These are phyloP conservation scores for Campylomormyrus tamandua DNA, from an alignment of 2,113 vertebrate species.

Conservation along the genomic window DNA sequence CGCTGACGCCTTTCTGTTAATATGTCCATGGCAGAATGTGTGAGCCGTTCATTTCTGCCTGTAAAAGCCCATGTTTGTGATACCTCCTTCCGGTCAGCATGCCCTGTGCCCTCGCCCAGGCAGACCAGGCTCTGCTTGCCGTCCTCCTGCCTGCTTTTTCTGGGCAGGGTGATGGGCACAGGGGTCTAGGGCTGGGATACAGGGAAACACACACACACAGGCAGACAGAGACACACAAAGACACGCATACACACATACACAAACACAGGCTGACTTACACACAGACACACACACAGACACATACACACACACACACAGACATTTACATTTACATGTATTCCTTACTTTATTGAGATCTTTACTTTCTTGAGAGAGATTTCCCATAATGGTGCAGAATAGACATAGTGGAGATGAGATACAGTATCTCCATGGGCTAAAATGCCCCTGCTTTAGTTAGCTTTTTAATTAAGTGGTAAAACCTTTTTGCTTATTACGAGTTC, in stretches of 20 bases:
- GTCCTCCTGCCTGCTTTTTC: neutral
- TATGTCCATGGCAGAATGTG: neutral
- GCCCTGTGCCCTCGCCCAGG: neutral
- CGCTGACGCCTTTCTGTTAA: neutral
- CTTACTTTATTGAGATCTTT: neutral
- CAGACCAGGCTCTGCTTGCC: neutral
- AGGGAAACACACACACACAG: neutral
- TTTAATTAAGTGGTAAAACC: neutral
- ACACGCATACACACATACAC: neutral
- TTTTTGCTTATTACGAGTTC: neutral
- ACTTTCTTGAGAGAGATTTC: neutral
- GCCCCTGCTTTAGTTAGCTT: neutral
- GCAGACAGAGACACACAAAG: neutral
- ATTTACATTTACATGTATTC: neutral
- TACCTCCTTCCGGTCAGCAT: neutral
- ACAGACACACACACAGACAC: neutral
- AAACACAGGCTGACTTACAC: neutral
- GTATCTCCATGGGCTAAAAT: neutral
- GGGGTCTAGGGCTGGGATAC: neutral
- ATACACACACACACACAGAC: neutral
- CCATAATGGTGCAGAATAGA: neutral
- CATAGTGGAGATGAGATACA: neutral
- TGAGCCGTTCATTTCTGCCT: neutral
- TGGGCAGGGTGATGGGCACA: neutral
- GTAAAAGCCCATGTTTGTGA: neutral